A percentile compares a stretch with the other conserved stretches of the same genome.
Evolutionary conservation across 2,888 invertebrate species (phyloP).

Genomic region (Callimorpha dominula): DNA sequence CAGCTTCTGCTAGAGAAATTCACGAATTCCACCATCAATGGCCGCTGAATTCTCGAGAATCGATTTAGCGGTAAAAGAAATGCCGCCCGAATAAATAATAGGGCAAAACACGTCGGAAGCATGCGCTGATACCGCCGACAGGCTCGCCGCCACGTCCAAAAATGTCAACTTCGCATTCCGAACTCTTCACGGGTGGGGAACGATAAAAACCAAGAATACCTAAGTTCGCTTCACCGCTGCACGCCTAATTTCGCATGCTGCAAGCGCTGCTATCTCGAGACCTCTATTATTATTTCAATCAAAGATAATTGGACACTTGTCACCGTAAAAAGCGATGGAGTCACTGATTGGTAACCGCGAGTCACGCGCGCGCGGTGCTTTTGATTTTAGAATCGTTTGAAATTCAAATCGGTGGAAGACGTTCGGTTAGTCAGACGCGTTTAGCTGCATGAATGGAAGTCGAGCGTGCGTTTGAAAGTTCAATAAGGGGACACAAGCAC

Average conservation of each 20-base stretch:
- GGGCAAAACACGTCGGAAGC: slow-evolving; percentile 75
- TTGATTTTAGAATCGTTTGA: slow-evolving; percentile 68
- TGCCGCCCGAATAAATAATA: slow-evolving; percentile 75
- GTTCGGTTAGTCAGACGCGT: slow-evolving; percentile 48
- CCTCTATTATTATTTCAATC: slow-evolving; percentile 83
- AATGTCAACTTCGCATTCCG: slow-evolving; percentile 67
- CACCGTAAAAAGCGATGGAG: slow-evolving; percentile 72
- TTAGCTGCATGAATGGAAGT: slow-evolving; percentile 48
- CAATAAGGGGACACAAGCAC: slow-evolving; percentile 57
- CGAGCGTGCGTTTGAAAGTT: slow-evolving; percentile 62
- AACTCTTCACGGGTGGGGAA: slow-evolving; percentile 78
- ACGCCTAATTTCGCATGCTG: slow-evolving; percentile 73
- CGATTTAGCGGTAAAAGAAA: slow-evolving; percentile 66
- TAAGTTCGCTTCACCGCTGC: slow-evolving; percentile 50
- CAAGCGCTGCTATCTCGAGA: slow-evolving; percentile 60
- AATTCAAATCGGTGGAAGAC: slow-evolving; percentile 66
- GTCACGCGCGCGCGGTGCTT: slow-evolving; percentile 68
- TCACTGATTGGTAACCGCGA: slow-evolving; percentile 62
- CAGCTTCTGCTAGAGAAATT: slow-evolving; percentile 61
- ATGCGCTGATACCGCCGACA: slow-evolving; percentile 67
- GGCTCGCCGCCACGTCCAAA: slow-evolving; percentile 68
- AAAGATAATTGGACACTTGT: slow-evolving; percentile 82
- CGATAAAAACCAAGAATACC: slow-evolving; percentile 63
- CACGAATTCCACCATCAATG: slow-evolving; percentile 57
- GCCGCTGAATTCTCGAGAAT: slow-evolving; percentile 67